These are phyloP conservation scores for Salmo trutta DNA, from an alignment of 2,797 vertebrate species.

Conservation along the genomic window DNA sequence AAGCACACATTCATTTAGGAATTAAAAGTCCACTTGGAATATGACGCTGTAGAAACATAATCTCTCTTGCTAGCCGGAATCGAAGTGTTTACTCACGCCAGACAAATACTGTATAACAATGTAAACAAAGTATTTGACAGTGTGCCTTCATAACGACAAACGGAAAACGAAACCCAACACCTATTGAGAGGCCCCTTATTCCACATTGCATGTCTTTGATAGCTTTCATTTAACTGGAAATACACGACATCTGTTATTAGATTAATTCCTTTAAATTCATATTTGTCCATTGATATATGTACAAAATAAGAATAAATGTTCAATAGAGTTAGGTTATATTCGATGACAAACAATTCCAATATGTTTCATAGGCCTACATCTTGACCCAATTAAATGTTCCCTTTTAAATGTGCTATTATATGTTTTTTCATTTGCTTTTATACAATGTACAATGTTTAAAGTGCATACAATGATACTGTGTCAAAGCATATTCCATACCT, in stretches of 20 bases:
- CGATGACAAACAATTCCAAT: background rate
- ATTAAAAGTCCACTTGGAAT: no score
- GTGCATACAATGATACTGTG: background rate
- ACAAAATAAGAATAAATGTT: background rate
- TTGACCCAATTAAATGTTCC: background rate
- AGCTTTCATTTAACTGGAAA: slow-evolving; percentile 30
- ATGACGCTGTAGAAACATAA: no score
- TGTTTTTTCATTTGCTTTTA: background rate
- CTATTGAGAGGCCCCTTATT: slow-evolving; percentile 26
- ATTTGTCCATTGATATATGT: background rate
- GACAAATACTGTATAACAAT: slow-evolving; percentile 68
- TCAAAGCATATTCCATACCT: background rate
- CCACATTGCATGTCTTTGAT: slow-evolving; percentile 40
- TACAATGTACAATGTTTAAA: background rate
- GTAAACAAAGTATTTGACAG: slow-evolving; percentile 64
- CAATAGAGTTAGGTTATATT: background rate
- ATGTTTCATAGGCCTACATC: background rate
- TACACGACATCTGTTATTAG: slow-evolving; percentile 31
- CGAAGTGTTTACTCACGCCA: slow-evolving; percentile 70
- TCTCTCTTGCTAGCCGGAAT: no score
- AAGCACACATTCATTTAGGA: no score
- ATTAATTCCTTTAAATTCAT: background rate
- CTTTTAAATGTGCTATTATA: background rate
- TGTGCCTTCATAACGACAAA: slow-evolving; percentile 55
- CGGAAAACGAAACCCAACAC: slow-evolving; percentile 41